phyloP scores from a whole-genome alignment of 1,140 invertebrate genomes.

The Monochamus saltuarius region DNA sequence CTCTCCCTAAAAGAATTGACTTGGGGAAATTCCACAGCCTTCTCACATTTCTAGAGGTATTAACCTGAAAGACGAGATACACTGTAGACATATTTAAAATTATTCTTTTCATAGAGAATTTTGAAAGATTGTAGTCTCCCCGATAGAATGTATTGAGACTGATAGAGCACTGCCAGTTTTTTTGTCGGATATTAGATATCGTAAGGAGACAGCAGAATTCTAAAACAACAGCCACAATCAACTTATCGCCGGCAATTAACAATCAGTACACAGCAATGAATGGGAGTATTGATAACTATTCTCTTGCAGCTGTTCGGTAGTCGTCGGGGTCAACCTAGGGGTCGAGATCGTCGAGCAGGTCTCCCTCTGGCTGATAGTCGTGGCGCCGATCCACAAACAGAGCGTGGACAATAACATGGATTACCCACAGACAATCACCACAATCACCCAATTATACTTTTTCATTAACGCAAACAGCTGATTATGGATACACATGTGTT shows the following conservation, averaged over 20 bases:
- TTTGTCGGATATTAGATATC: background rate
- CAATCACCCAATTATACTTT: too few relatives aligned
- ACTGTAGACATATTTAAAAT: background rate
- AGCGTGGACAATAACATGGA: conserved; percentile 2
- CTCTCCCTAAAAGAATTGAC: too few relatives aligned
- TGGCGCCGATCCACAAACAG: conserved; percentile 10
- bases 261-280: conserved; percentile 6
- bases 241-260: conserved; percentile 6
- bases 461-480: too few relatives aligned
- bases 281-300: conserved; percentile 3
- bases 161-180: too few relatives aligned
- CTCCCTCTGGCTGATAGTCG: conserved; percentile 1
- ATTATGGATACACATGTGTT: too few relatives aligned
- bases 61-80: too few relatives aligned
- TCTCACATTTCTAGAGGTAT: too few relatives aligned
- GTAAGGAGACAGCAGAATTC: background rate
- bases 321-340: conserved; percentile 7
- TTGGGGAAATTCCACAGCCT: too few relatives aligned
- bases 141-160: too few relatives aligned
- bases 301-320: conserved; percentile 9
- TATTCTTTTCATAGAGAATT: background rate
- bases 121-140: too few relatives aligned
- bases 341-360: conserved; percentile 10
- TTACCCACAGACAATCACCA: too few relatives aligned
- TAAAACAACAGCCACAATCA: background rate